phyloP scores from a whole-genome alignment of 2,888 invertebrate species.

The Xanthostigma xanthostigma region DNA sequence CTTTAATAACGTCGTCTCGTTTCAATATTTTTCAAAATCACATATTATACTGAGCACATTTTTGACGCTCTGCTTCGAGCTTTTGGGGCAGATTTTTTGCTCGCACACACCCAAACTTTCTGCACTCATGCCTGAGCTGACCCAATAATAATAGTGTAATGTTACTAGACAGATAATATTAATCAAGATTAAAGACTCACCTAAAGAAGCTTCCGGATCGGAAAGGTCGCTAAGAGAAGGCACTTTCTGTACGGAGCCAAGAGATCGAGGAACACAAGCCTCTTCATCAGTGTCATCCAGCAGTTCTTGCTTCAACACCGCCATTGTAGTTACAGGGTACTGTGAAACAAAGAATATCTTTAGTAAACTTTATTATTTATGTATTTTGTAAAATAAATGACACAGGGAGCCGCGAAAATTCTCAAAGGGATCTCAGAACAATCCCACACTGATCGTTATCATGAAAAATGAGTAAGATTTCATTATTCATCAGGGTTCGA shows the following conservation, averaged over 20 bases:
- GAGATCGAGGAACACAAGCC: slow-evolving; percentile 23
- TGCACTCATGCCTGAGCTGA: background rate
- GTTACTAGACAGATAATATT: slow-evolving; percentile 5
- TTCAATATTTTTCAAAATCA: too few relatives aligned
- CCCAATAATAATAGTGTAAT: background rate
- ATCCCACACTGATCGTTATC: too few relatives aligned
- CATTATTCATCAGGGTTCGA: too few relatives aligned
- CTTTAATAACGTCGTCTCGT: too few relatives aligned
- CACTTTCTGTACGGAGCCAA: slow-evolving; percentile 69
- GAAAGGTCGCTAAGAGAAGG: slow-evolving; percentile 83
- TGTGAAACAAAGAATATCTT: slow-evolving; percentile 15
- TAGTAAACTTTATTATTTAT: too few relatives aligned
- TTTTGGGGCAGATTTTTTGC: too few relatives aligned
- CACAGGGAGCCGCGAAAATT: too few relatives aligned
- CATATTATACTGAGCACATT: too few relatives aligned
- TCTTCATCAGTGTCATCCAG: slow-evolving; percentile 31
- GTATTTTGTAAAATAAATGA: background rate
- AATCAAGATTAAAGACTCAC: slow-evolving; percentile 43
- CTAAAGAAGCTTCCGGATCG: slow-evolving; percentile 77
- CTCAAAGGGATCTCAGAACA: too few relatives aligned
- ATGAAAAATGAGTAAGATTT: too few relatives aligned
- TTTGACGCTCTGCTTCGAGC: too few relatives aligned
- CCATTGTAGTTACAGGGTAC: slow-evolving; percentile 24
- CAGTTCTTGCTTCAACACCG: slow-evolving; percentile 38
- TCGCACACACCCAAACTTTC: too few relatives aligned